Conservation (phyloP, 2,888 invertebrate species). For the Thecocarcelia acutangulata region DNA sequence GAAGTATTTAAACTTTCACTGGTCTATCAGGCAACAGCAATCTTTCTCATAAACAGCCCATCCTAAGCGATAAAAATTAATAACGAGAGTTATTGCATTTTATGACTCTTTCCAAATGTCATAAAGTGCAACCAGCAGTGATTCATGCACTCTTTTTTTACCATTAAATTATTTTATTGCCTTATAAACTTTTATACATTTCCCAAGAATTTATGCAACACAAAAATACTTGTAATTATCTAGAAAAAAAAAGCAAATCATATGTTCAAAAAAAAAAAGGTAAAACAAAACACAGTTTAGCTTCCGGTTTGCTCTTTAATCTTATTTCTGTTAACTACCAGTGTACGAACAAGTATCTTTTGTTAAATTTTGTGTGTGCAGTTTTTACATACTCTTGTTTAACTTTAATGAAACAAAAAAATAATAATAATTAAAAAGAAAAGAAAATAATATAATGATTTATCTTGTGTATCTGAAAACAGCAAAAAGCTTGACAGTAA, state of each 20-base stretch:
- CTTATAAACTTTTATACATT: not conserved
- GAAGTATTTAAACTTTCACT: too few species aligned
- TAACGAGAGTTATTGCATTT: too few species aligned
- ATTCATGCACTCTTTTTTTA: not conserved
- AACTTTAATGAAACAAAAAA: not conserved
- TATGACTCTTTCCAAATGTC: too few species aligned
- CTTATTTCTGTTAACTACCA: conserved; percentile 20
- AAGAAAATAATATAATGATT: too few species aligned
- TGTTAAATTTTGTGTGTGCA: conserved; percentile 22
- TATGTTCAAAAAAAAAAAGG: conserved; percentile 16
- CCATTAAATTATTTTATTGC: not conserved
- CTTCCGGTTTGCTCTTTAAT: conserved; percentile 58
- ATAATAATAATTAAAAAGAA: too few species aligned
- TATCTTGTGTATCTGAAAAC: too few species aligned
- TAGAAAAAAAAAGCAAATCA: conserved; percentile 26
- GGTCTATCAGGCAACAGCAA: too few species aligned
- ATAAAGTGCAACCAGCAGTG: too few species aligned
- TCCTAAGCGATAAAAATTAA: too few species aligned
- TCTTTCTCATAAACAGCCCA: too few species aligned
- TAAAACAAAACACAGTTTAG: conserved; percentile 52
- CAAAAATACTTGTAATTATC: conserved; percentile 44
- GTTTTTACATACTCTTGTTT: conserved; percentile 11
- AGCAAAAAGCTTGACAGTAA: too few species aligned
- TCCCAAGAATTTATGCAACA: conserved; percentile 46
- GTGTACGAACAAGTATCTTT: conserved; percentile 27